These are phyloP conservation scores for Perccottus glenii DNA, from an alignment of 2,113 vertebrate species.

Conservation along the genomic window DNA sequence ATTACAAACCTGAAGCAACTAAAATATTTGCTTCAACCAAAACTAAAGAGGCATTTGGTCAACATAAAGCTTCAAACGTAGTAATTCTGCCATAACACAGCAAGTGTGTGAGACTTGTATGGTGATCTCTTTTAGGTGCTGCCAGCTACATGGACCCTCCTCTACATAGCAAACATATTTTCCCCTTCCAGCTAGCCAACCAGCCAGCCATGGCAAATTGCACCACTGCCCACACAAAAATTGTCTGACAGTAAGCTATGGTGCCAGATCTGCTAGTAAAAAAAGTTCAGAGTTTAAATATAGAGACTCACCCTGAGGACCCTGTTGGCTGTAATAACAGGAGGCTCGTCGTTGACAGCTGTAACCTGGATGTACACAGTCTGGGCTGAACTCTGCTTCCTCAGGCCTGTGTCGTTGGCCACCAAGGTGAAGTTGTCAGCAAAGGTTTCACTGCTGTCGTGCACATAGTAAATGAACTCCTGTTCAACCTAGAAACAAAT, in stretches of 20 bases:
- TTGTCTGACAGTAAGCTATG: conserved; percentile 37
- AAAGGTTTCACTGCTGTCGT: conserved; percentile 84
- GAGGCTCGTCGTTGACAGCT: conserved; percentile 87
- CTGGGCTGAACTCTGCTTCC: conserved; percentile 84
- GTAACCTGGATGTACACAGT: conserved; percentile 82
- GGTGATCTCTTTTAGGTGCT: conserved; percentile 20
- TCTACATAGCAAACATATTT: conserved; percentile 66
- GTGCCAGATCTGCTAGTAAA: conserved; percentile 52
- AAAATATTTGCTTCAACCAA: not conserved
- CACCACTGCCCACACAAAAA: conserved; percentile 49
- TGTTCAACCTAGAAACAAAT: conserved; percentile 83
- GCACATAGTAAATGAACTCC: conserved; percentile 87
- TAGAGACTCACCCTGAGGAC: conserved; percentile 86
- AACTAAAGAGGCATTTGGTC: not conserved
- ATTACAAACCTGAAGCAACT: not conserved
- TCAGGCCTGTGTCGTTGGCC: conserved; percentile 82
- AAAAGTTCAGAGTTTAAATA: conserved; percentile 57
- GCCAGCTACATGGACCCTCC: conserved; percentile 34
- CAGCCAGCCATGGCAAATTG: conserved; percentile 41
- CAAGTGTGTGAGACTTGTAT: conserved; percentile 1
- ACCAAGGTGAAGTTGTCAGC: conserved; percentile 85
- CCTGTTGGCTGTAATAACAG: conserved; percentile 85
- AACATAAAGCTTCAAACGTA: not conserved
- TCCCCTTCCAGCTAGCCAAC: conserved; percentile 17
- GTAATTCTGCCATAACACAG: not conserved